These are phyloP conservation scores for Delia radicum DNA, from an alignment of 1,140 invertebrate species.

Conservation along the genomic window DNA sequence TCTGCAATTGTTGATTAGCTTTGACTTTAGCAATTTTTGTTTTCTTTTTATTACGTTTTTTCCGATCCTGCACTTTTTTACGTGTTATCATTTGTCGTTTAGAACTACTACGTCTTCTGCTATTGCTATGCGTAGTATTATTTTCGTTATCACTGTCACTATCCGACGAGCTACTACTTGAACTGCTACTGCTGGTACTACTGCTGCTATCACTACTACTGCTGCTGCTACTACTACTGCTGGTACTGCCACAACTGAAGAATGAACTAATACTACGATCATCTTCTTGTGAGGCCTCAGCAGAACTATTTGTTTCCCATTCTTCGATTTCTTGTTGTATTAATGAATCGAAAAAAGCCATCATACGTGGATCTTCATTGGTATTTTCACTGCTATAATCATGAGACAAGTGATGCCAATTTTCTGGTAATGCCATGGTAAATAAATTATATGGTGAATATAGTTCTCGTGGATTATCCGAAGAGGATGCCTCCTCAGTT, in stretches of 20 bases:
- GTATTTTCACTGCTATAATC: conserved; percentile 82
- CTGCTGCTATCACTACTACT: background rate
- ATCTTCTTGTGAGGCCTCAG: conserved; percentile 37
- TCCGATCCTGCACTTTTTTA: background rate
- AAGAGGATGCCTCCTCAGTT: conserved; percentile 60
- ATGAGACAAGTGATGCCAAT: conserved; percentile 73
- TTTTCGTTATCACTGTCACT: conserved; percentile 30
- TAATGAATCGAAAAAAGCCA: conserved; percentile 94
- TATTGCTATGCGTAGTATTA: background rate
- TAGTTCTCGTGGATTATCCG: conserved; percentile 71
- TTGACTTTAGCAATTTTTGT: conserved; percentile 10
- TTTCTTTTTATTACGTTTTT: conserved; percentile 4
- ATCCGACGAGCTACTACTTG: background rate
- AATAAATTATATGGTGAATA: conserved; percentile 87
- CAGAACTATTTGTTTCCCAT: conserved; percentile 61
- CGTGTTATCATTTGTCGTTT: background rate
- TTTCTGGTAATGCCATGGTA: conserved; percentile 75
- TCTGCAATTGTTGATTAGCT: conserved; percentile 24
- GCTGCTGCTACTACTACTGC: background rate
- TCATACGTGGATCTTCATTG: conserved; percentile 89
- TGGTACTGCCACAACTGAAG: background rate
- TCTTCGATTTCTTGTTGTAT: conserved; percentile 87
- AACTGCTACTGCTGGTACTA: background rate
- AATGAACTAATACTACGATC: background rate
- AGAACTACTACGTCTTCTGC: background rate